Evolutionary conservation across 1,140 invertebrate genomes (phyloP), one percentile per base, ranked within the genome.

Genomic region (Zophobas atratus): DNA sequence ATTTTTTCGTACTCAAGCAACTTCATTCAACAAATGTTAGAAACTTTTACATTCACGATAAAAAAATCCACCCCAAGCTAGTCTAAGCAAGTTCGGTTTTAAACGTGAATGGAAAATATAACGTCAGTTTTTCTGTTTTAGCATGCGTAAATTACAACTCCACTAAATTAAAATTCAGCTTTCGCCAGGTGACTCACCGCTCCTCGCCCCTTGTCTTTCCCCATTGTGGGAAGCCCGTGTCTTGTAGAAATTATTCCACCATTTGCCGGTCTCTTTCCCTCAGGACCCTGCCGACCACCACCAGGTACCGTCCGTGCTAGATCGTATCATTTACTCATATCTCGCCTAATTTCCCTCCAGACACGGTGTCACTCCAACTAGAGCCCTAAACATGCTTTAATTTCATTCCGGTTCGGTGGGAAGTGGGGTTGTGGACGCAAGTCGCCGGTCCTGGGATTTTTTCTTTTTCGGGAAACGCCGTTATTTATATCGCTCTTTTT

Each of bases 271-370:
- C 43, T 67, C 46, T 38, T 41, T 73, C 72, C 77, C 77, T 67
- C 53, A 75, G 72, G 77, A 75, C 33, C 39, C 39, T 20, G 56
- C 39, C 51, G 70, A 46, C 57, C 70, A 75, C 55, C 53, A 75
- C 78, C 73, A 75, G 51, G 75, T 76, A 76, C 78, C 74, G 70
- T 39, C 60, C 78, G 56, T 63, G 57, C 51, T 51, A 73, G 74
- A 74, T 74, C 56, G 67, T 80, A 80, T 78, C 77, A 78, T 70
- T 80, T 78, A 78, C 74, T 80, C 77, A 75, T 78, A 80, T 80
- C 76, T 80, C 60, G 73, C 53, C 76, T 80, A 80, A 80, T 80
- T 80, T 80, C 79, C 79, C 79, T 77, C 79, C 72, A 78, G 79
- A 78, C 79, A 77, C 79, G 71, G 57, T 77, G 79, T 80, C 79